Percentiles rank a stretch among this genome's conserved stretches.
Evolutionary conservation across 2,888 invertebrate species (phyloP).

Genomic region (Apomyelois bistriatella): DNA sequence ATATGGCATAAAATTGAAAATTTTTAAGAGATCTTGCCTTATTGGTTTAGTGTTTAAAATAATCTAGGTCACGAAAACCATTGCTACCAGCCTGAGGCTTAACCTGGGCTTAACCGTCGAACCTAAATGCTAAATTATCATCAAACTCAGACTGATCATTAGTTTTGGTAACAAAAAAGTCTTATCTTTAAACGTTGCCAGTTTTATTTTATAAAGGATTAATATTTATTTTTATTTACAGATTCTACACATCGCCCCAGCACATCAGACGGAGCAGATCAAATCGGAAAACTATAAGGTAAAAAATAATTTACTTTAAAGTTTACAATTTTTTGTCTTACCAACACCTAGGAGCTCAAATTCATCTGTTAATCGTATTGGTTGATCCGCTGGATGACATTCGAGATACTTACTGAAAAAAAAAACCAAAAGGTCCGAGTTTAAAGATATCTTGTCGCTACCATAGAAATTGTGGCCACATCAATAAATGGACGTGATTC

Average conservation of each 20-base stretch:
- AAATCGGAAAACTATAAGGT: neutral
- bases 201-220: neutral
- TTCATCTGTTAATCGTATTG: too few species aligned
- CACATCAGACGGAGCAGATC: neutral
- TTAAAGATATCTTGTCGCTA: too few species aligned
- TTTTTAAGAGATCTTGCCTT: slow-evolving; percentile 32
- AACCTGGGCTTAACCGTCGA: slow-evolving; percentile 62
- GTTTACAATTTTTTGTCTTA: neutral
- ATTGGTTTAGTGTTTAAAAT: slow-evolving; percentile 54
- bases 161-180: slow-evolving; percentile 52
- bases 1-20: slow-evolving; percentile 24
- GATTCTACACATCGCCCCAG: neutral
- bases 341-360: too few species aligned
- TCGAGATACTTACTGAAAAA: too few species aligned
- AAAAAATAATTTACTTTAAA: neutral
- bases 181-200: slow-evolving; percentile 6
- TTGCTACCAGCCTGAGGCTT: slow-evolving; percentile 63
- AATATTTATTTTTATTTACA: slow-evolving; percentile 2
- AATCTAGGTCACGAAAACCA: slow-evolving; percentile 76
- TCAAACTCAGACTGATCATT: slow-evolving; percentile 63
- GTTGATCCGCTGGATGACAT: too few species aligned
- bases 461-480: too few species aligned
- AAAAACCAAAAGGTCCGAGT: too few species aligned
- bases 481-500: too few species aligned
- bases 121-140: slow-evolving; percentile 71